Base-by-base conservation (phyloP, 2,113 vertebrate genomes). In the Malurus cyaneus region DNA sequence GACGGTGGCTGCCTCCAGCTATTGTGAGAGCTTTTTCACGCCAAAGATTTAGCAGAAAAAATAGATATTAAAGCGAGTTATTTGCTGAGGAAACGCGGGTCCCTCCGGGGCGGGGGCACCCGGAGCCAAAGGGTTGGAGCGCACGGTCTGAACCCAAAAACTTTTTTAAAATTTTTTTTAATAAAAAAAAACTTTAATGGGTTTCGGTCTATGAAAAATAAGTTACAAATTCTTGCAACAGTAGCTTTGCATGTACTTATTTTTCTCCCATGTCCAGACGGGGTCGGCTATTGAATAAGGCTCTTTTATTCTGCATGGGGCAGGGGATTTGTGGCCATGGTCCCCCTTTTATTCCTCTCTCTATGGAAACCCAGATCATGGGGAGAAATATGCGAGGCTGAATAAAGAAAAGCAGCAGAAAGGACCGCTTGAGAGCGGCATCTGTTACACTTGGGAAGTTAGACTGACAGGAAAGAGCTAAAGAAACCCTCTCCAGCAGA, bases 401-500 rank as follows among this genome's bases (percentile, higher is more conserved):
- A 99, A 99, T 99, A 99, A 99, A 99, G 98, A 98, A 97, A 98
- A 98, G 98, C 98, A 95, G 96, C 98, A 98, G 98, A 99, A 99
- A 99, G 98, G 98, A 98, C 97, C 97, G 98, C 98, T 99, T 98
- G 98, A 99, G 98, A 99, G 98, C 98, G 97, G 99, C 99, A 99
- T 99, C 99, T 99, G 99, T 99, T 99, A 99, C 99, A 99, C 99
- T 99, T 98, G 98, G 99, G 99, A 99, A 99, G 98, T 99, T 99
- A 99, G 99, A 99, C 98, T 98, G 99, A 99, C 98, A 98, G 98
- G 98, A 98, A 97, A 97, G 96, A 97, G 97, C 81, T 88, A 98
- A 98, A 97, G 97, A 97, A 98, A 98, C 97, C 96, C 98, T 97
- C 98, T 98, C 98, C 96, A 98, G 91, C 92, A 98, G 97, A 97